These are phyloP conservation scores for Oncorhynchus mykiss DNA, from an alignment of 2,113 vertebrate species.

Conservation along the genomic window DNA sequence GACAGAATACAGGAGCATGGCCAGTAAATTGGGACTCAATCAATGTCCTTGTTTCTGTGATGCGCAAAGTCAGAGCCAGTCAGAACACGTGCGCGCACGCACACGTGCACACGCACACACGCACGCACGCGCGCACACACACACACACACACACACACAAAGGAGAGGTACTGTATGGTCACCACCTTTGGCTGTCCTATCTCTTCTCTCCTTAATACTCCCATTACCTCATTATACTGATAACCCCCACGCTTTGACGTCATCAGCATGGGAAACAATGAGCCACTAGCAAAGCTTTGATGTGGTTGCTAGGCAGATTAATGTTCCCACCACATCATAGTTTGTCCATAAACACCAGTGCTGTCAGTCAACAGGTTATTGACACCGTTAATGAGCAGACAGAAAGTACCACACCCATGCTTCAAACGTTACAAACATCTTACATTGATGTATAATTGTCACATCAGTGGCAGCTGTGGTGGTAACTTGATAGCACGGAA, in stretches of 20 bases:
- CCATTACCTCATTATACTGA: not conserved
- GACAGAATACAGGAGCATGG: not conserved
- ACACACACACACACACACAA: not conserved
- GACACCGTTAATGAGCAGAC: not conserved
- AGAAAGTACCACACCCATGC: not conserved
- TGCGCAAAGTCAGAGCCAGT: too few species aligned
- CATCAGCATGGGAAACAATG: not conserved
- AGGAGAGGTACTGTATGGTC: not conserved
- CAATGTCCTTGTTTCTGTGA: not conserved
- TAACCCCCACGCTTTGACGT: not conserved
- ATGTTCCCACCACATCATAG: not conserved
- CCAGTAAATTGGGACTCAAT: not conserved
- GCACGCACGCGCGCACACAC: not conserved
- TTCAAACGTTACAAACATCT: not conserved
- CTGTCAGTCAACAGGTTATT: not conserved
- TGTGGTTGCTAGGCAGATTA: not conserved
- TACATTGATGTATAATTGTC: not conserved
- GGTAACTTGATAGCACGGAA: not conserved
- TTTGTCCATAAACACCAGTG: not conserved
- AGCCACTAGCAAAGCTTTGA: not conserved
- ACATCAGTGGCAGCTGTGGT: not conserved
- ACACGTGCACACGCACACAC: not conserved
- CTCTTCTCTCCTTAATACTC: not conserved
- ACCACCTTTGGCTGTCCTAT: not conserved
- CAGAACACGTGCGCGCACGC: not conserved